These are phyloP conservation scores for Scomber scombrus DNA, from an alignment of 2,113 vertebrate genomes.

Conservation along the genomic window DNA sequence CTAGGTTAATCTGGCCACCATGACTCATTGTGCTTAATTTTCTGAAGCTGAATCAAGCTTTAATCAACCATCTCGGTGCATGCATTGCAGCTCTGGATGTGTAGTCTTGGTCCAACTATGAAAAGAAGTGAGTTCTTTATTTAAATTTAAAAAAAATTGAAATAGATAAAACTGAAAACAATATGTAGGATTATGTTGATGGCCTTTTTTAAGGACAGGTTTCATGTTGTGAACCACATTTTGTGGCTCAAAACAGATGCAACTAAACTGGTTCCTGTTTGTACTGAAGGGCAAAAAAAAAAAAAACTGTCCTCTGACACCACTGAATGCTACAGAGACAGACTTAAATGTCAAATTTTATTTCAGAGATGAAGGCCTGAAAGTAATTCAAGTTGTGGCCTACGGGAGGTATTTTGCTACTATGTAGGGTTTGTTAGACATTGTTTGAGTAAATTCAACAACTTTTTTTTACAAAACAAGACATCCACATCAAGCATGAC, in stretches of 20 bases:
- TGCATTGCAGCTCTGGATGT: background rate
- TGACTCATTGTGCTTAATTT: background rate
- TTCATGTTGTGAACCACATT: background rate
- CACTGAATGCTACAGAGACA: slow-evolving; percentile 20
- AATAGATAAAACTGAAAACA: slow-evolving; percentile 9
- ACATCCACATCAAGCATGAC: slow-evolving; percentile 22
- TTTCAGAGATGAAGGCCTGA: slow-evolving; percentile 27
- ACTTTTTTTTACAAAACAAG: slow-evolving; percentile 29
- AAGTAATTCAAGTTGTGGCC: background rate
- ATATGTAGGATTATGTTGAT: background rate
- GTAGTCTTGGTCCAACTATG: background rate
- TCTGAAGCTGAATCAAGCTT: slow-evolving; percentile 40
- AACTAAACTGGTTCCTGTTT: background rate
- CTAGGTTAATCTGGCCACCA: background rate
- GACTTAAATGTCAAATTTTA: slow-evolving; percentile 26
- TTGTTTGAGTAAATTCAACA: slow-evolving; percentile 9
- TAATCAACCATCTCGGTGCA: slow-evolving; percentile 10
- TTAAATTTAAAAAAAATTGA: background rate
- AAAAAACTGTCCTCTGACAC: background rate
- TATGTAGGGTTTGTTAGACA: slow-evolving; percentile 5
- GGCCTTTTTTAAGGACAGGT: background rate
- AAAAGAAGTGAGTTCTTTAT: slow-evolving; percentile 2
- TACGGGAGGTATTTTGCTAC: slow-evolving; percentile 15
- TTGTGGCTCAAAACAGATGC: slow-evolving; percentile 1
- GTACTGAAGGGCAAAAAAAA: background rate